Evolutionary conservation across 2,888 invertebrate species (phyloP), one percentile per base, ranked within the genome.

Genomic region (Nematopogon swammerdamellus): DNA sequence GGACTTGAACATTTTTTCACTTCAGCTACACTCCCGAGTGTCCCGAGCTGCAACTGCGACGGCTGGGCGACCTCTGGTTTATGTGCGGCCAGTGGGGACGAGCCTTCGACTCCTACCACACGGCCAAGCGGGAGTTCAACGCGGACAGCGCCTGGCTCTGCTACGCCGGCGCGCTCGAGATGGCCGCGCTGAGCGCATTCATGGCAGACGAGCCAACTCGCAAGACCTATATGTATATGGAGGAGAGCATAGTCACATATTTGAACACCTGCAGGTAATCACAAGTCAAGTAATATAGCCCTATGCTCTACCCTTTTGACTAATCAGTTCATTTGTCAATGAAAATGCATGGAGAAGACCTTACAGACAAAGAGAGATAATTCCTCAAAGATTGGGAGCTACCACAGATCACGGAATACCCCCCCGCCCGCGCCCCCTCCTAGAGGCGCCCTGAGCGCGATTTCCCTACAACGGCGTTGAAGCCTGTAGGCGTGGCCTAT

Each of bases 61-160:
- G 96, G 51, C 72, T 98, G 44, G 98, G 94, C 1, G 99, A 99
- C 73, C 80, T 99, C 6, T 95, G 95, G 73, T 97, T 99, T 69
- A 88, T 98, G 85, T 95, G 97, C 69, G 93, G 95, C 3, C 89
- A 95, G 63, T 97, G 97, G 75, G 87, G 89, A 56, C 82, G 92
- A 56, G 95, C 97, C 6, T 97, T 93, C 72, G 92, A 94, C 58
- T 87, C 92, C 0, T 99, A 97, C 74, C 96, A 98, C 71, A 88
- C 91, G 44, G 94, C 96, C n/a, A 98, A 98, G 72, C 85, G 96
- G 49, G 99, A 99, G 68, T 98, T 98, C 68, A 92, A 92, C 64
- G 91, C 91, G 1, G 98, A 99, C 67, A 93, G 95, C 57, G 98
- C 98, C 1, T 97, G 97, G 97, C 82, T 97, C 20, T 93, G 97